phyloP scores from a whole-genome alignment of 2,888 invertebrate genomes.

The Microctonus aethiopoides region DNA sequence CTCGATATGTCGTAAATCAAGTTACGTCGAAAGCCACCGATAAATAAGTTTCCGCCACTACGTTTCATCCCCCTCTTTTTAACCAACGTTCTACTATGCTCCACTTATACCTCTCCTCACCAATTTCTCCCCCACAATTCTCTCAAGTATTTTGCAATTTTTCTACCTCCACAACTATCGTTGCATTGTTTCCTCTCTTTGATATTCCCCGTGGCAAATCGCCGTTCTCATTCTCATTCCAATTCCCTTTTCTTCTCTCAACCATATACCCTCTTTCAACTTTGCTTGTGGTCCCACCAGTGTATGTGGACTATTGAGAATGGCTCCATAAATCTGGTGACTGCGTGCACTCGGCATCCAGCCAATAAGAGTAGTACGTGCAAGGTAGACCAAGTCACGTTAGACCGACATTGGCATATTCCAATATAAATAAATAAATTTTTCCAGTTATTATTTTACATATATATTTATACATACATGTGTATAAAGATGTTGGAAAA shows the following conservation, averaged over 20 bases:
- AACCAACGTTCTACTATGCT: slow-evolving; percentile 28
- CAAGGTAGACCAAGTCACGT: slow-evolving; percentile 38
- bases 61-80: slow-evolving; percentile 6
- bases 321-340: slow-evolving; percentile 54
- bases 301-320: slow-evolving; percentile 15
- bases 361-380: slow-evolving; percentile 57
- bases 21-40: slow-evolving; percentile 39
- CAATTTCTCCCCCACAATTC: neutral
- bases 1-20: slow-evolving; percentile 38
- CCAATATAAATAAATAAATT: slow-evolving; percentile 35
- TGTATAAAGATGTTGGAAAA: neutral
- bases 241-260: slow-evolving; percentile 26
- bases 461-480: neutral
- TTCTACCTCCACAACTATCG: slow-evolving; percentile 30
- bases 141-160: slow-evolving; percentile 48
- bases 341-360: slow-evolving; percentile 54
- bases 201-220: slow-evolving; percentile 49
- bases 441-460: slow-evolving; percentile 48
- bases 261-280: slow-evolving; percentile 10
- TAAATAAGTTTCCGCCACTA: slow-evolving; percentile 45
- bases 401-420: slow-evolving; percentile 25
- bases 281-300: slow-evolving; percentile 19
- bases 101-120: neutral
- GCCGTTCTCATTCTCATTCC: slow-evolving; percentile 42
- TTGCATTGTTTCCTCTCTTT: slow-evolving; percentile 48